phyloP scores from a whole-genome alignment of 2,113 vertebrate genomes.

The Cyphomyrus plagiostoma region DNA sequence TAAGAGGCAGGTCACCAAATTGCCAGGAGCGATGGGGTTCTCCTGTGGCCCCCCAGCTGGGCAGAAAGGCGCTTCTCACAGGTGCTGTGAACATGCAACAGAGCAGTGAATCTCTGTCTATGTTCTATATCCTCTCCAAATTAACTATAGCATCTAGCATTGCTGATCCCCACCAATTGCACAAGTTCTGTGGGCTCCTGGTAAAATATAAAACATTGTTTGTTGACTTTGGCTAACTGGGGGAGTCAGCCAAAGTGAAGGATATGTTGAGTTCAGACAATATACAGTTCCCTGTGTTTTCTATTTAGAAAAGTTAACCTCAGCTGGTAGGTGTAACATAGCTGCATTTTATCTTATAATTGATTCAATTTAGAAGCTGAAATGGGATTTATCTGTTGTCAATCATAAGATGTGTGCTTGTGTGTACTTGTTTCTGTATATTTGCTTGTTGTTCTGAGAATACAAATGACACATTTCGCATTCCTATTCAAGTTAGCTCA shows the following conservation, averaged over 20 bases:
- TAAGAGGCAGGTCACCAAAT: not conserved
- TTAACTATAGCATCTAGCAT: not conserved
- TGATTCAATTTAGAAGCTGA: constrained; percentile 4
- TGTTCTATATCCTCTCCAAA: not conserved
- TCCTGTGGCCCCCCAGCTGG: not conserved
- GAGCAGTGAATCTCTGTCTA: not conserved
- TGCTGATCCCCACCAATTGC: not conserved
- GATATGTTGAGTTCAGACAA: not conserved
- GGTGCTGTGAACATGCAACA: not conserved
- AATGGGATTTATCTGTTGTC: not conserved
- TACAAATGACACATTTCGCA: not conserved
- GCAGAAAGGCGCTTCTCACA: not conserved
- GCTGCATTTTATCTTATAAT: constrained; percentile 12
- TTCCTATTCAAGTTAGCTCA: not conserved
- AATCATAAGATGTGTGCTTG: not conserved
- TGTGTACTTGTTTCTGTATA: not conserved
- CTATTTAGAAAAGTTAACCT: not conserved
- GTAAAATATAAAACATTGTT: not conserved
- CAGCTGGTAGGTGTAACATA: not conserved
- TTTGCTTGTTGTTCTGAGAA: not conserved
- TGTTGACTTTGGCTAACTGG: not conserved
- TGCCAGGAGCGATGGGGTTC: not conserved
- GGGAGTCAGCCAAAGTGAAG: not conserved
- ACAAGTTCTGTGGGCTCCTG: not conserved
- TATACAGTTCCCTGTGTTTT: not conserved